Evolutionary conservation across 2,113 vertebrate genomes (phyloP).

Genomic region (Macaca mulatta): DNA sequence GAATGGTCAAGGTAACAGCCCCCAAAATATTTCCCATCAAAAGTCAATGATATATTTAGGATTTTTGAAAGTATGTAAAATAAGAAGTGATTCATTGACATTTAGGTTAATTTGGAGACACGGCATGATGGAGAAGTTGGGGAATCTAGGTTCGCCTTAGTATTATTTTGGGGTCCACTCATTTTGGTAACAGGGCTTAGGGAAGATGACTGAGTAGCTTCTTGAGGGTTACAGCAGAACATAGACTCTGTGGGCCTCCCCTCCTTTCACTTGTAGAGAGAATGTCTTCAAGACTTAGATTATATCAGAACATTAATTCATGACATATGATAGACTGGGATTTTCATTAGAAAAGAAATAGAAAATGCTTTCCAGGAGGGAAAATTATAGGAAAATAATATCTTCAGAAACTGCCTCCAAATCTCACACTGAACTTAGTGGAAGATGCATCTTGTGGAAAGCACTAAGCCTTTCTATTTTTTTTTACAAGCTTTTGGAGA

Average conservation of each 20-base stretch:
- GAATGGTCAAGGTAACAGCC: not conserved
- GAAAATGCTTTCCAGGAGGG: not conserved
- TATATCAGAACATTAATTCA: not conserved
- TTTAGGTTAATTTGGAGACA: not conserved
- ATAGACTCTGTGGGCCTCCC: not conserved
- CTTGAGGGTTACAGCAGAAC: not conserved
- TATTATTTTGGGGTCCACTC: not conserved
- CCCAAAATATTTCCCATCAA: not conserved
- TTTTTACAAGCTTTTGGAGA: not conserved
- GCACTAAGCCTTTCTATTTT: not conserved
- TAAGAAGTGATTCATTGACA: not conserved
- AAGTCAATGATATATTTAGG: not conserved
- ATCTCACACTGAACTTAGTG: not conserved
- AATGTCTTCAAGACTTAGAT: not conserved
- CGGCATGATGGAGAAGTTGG: not conserved
- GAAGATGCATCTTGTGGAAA: not conserved
- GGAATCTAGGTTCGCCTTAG: not conserved
- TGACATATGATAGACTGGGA: not conserved
- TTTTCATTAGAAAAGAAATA: not conserved
- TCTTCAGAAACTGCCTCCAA: too few relatives aligned
- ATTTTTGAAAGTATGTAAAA: not conserved
- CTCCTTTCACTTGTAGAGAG: not conserved
- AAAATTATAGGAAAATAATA: not conserved
- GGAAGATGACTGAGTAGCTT: not conserved
- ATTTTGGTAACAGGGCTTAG: not conserved